phyloP scores from a whole-genome alignment of 1,140 invertebrate genomes.

The Rhagoletis zephyria region DNA sequence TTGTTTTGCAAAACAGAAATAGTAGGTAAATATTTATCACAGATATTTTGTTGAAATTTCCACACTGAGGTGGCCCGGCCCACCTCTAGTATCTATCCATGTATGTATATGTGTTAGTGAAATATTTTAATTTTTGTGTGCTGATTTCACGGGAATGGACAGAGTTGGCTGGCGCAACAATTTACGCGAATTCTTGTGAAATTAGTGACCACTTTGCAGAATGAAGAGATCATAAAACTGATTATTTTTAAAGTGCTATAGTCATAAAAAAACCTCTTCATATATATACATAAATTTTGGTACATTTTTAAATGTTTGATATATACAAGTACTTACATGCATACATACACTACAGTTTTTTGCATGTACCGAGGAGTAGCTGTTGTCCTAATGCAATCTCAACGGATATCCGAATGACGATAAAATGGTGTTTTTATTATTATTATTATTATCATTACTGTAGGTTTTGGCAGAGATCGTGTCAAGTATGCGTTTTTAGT shows the following conservation, averaged over 20 bases:
- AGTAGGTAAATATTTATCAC: slow-evolving; percentile 38
- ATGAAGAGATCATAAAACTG: not conserved
- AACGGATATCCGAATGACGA: too few species aligned
- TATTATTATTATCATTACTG: too few species aligned
- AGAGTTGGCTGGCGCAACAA: not conserved
- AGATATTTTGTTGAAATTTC: slow-evolving; percentile 7
- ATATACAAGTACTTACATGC: too few species aligned
- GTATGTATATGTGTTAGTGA: not conserved
- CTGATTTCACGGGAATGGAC: not conserved
- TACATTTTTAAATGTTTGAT: too few species aligned
- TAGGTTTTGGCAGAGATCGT: too few species aligned
- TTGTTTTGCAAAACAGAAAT: not conserved
- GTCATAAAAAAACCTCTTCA: not conserved
- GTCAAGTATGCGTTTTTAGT: too few species aligned
- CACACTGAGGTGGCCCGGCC: not conserved
- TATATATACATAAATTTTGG: too few species aligned
- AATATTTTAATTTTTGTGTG: not conserved
- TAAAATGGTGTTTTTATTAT: too few species aligned
- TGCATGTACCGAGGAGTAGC: too few species aligned
- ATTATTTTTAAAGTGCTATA: not conserved
- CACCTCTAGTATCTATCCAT: not conserved
- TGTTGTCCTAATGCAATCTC: too few species aligned
- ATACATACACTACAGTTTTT: too few species aligned
- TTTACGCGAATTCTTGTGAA: slow-evolving; percentile 18
- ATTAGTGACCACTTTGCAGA: not conserved